These are phyloP conservation scores for Pogona vitticeps DNA, from an alignment of 2,113 vertebrate species.

Conservation along the genomic window DNA sequence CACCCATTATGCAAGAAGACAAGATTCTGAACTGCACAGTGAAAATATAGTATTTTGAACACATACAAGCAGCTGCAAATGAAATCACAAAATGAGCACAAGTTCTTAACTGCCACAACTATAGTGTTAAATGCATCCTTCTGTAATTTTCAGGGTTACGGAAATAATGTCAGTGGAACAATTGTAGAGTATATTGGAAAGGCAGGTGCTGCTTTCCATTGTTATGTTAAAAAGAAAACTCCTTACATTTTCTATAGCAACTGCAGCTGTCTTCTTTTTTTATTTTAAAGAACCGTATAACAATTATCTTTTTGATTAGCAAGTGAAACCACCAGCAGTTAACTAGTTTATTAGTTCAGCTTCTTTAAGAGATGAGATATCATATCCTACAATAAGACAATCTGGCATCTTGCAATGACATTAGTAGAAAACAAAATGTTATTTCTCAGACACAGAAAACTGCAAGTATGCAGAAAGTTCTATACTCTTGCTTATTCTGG, in stretches of 20 bases:
- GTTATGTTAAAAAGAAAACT: conserved; percentile 61
- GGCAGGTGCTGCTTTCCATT: conserved; percentile 66
- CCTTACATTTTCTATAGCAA: conserved; percentile 45
- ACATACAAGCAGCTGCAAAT: neutral
- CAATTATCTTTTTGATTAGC: conserved; percentile 60
- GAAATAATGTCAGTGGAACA: conserved; percentile 38
- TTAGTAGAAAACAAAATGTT: conserved; percentile 16
- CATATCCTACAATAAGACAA: conserved; percentile 26
- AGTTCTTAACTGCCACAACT: neutral
- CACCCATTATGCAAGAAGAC: neutral
- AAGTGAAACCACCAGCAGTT: conserved; percentile 61
- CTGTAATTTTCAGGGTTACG: neutral
- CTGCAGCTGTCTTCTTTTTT: conserved; percentile 58
- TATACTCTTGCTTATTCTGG: neutral
- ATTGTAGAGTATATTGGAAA: conserved; percentile 55
- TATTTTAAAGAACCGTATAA: neutral
- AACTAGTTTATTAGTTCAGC: conserved; percentile 43
- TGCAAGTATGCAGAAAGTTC: neutral
- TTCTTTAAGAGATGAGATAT: conserved; percentile 33
- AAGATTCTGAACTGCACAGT: neutral
- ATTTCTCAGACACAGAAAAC: conserved; percentile 11
- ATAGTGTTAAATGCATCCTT: conserved; percentile 4
- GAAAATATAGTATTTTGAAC: conserved; percentile 18
- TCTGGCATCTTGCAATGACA: neutral
- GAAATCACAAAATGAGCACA: neutral